A percentile compares a stretch with the other conserved stretches of the same genome.
These are phyloP conservation scores for Dryoscopus gambensis DNA, from an alignment of 2,113 vertebrate genomes.

Conservation along the genomic window DNA sequence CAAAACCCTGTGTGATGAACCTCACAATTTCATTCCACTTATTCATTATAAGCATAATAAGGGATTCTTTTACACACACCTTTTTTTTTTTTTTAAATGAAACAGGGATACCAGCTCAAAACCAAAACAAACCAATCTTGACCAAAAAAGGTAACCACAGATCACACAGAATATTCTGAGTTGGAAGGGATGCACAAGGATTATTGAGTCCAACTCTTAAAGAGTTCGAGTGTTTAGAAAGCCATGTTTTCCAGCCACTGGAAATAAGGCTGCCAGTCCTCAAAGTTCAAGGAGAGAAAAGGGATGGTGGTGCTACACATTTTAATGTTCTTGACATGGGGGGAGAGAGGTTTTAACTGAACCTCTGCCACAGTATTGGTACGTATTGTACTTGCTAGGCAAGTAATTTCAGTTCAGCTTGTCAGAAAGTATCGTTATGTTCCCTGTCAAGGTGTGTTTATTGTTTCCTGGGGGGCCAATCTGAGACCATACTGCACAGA, in stretches of 20 bases:
- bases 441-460: neutral
- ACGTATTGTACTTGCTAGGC: neutral
- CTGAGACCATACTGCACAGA: neutral
- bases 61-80: neutral
- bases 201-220: neutral
- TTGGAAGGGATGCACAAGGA: neutral
- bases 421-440: neutral
- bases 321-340: neutral
- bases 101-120: neutral
- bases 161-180: neutral
- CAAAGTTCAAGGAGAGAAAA: neutral
- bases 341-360: neutral
- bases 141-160: neutral
- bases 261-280: neutral
- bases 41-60: neutral
- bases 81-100: neutral
- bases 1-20: neutral
- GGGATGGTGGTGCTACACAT: neutral
- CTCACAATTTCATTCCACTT: neutral
- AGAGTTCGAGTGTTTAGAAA: neutral
- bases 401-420: neutral
- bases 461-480: neutral
- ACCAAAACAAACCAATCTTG: neutral
- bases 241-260: neutral
- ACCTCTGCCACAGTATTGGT: neutral